A percentile compares a stretch with the other conserved stretches of the same genome.
These are phyloP conservation scores for Zelleria hepariella DNA, from an alignment of 2,888 invertebrate species.

Conservation along the genomic window DNA sequence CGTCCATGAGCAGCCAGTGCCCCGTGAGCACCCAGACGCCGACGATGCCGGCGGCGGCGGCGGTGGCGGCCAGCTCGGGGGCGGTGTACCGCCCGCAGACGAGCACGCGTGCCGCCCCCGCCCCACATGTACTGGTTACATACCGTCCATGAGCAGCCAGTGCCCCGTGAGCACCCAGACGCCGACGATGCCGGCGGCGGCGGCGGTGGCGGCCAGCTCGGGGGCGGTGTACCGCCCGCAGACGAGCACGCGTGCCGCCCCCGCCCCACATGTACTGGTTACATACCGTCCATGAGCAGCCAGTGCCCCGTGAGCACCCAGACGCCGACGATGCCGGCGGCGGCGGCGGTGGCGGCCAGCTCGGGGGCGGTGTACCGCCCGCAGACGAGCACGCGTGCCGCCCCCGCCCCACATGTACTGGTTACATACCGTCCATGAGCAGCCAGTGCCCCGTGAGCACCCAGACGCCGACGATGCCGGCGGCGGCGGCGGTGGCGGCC, in stretches of 20 bases:
- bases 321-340: slow-evolving; percentile 94
- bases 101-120: slow-evolving; percentile 75
- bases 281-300: slow-evolving; percentile 94
- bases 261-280: too few relatives aligned
- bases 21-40: slow-evolving; percentile 98
- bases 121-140: slow-evolving; percentile 84
- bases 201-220: slow-evolving; percentile 92
- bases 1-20: slow-evolving; percentile 98
- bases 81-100: slow-evolving; percentile 96
- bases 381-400: slow-evolving; percentile 86
- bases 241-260: too few relatives aligned
- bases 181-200: slow-evolving; percentile 94
- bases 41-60: slow-evolving; percentile 91
- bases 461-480: slow-evolving; percentile 97
- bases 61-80: slow-evolving; percentile 94
- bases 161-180: slow-evolving; percentile 98
- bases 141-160: slow-evolving; percentile 97
- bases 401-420: slow-evolving; percentile 39
- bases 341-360: slow-evolving; percentile 91
- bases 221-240: slow-evolving; percentile 96
- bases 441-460: slow-evolving; percentile 98
- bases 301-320: slow-evolving; percentile 99
- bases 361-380: slow-evolving; percentile 96
- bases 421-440: slow-evolving; percentile 89
- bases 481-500: slow-evolving; percentile 91